Percentiles rank a stretch among this genome's conserved stretches.
Evolutionary conservation across 2,888 invertebrate genomes (phyloP).

Genomic region (Pammene aurita): DNA sequence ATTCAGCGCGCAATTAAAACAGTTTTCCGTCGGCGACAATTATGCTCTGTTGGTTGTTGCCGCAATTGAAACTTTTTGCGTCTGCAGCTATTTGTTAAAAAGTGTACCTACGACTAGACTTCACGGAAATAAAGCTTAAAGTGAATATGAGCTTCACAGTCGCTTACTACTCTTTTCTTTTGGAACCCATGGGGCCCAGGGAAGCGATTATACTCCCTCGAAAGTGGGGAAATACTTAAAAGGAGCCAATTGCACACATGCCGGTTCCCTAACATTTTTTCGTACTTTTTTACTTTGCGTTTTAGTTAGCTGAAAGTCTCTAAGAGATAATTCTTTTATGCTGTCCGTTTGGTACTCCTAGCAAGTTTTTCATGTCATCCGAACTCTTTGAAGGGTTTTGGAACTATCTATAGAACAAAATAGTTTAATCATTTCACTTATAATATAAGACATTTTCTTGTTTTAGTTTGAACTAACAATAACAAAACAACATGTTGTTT

Average conservation of each 20-base stretch:
- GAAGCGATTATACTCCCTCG: constrained; percentile 42
- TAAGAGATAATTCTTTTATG: constrained; percentile 67
- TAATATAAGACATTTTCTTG: too few species aligned
- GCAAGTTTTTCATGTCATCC: constrained; percentile 8
- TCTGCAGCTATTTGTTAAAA: constrained; percentile 63
- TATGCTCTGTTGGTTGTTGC: constrained; percentile 59
- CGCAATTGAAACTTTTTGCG: constrained; percentile 68
- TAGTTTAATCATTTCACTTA: background rate
- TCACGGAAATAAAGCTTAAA: constrained; percentile 23
- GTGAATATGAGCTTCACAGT: background rate
- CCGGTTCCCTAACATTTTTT: constrained; percentile 58
- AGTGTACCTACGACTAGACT: constrained; percentile 20
- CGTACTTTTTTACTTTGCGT: constrained; percentile 54
- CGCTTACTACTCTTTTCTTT: constrained; percentile 1
- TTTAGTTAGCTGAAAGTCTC: constrained; percentile 51
- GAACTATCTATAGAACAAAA: background rate
- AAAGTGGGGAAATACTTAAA: constrained; percentile 59
- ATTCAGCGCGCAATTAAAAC: constrained; percentile 27
- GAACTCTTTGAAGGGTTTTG: background rate
- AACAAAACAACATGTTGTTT: too few species aligned
- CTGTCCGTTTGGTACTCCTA: constrained; percentile 56
- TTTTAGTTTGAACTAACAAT: too few species aligned
- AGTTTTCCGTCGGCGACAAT: constrained; percentile 49
- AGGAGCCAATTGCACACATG: constrained; percentile 72
- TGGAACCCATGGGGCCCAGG: constrained; percentile 1